Conservation (phyloP, 2,797 vertebrate genomes). For the Ctenochaetus hawaiiensis region DNA sequence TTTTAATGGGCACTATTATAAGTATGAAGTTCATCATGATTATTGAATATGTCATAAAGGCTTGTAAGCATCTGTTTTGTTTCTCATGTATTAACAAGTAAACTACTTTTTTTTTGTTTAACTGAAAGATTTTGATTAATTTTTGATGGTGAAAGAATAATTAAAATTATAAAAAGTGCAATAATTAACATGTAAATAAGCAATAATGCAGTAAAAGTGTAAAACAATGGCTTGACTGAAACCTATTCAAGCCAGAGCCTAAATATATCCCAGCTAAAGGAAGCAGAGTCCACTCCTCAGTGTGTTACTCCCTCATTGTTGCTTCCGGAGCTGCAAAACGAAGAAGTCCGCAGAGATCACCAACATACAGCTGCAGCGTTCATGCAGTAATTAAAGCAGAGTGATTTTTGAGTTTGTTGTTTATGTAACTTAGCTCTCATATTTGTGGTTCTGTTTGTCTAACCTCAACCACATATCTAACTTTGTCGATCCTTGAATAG, state of each 20-base stretch:
- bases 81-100: too few relatives aligned
- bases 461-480: background rate
- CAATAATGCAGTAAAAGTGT: too few relatives aligned
- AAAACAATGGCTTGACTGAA: background rate
- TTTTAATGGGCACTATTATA: too few relatives aligned
- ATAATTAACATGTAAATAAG: too few relatives aligned
- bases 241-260: background rate
- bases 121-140: too few relatives aligned
- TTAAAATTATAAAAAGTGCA: too few relatives aligned
- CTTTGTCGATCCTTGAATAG: slow-evolving; percentile 1
- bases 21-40: too few relatives aligned
- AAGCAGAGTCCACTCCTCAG: slow-evolving; percentile 23
- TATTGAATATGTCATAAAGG: too few relatives aligned
- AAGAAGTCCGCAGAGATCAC: slow-evolving; percentile 7
- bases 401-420: background rate
- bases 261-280: slow-evolving; percentile 35
- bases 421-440: background rate
- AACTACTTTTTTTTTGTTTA: too few relatives aligned
- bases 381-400: background rate
- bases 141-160: too few relatives aligned
- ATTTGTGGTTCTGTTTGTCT: background rate
- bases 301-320: slow-evolving; percentile 28
- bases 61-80: too few relatives aligned
- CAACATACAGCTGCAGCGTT: background rate
- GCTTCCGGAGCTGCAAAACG: slow-evolving; percentile 24